Percentiles rank a stretch among this genome's conserved stretches.
Conservation (phyloP, 2,113 vertebrate genomes). For the Neoarius graeffei region DNA sequence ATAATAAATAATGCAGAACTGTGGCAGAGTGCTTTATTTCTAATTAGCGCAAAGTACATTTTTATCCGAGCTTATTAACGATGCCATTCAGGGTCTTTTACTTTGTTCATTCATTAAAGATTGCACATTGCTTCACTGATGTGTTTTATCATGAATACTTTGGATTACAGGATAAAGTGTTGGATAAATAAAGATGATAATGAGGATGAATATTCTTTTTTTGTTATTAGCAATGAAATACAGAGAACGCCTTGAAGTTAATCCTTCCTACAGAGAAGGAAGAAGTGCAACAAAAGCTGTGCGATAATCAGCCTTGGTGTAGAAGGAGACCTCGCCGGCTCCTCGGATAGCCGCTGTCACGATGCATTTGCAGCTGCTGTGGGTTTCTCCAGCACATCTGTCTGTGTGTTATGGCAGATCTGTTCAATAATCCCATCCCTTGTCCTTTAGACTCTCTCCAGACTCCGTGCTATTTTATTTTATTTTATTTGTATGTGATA, state of each 20-base stretch:
- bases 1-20: too few relatives aligned
- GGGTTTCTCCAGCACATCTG: not conserved
- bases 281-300: too few relatives aligned
- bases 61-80: not conserved
- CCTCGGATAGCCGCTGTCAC: constrained; percentile 7
- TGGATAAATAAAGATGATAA: not conserved
- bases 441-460: not conserved
- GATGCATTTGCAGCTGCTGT: not conserved
- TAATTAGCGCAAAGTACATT: not conserved
- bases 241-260: not conserved
- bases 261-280: not conserved
- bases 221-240: not conserved
- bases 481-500: not conserved
- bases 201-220: not conserved
- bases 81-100: not conserved
- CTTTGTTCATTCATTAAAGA: not conserved
- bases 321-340: not conserved
- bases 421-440: not conserved
- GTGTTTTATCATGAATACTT: not conserved
- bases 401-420: constrained; percentile 1
- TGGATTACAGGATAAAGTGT: not conserved
- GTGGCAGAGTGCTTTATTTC: too few relatives aligned
- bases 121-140: not conserved
- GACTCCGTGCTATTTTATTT: not conserved
- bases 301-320: not conserved